A percentile compares a stretch with the other conserved stretches of the same genome.
Conservation (phyloP, 2,797 vertebrate species). For the Myiothlypis coronata region DNA sequence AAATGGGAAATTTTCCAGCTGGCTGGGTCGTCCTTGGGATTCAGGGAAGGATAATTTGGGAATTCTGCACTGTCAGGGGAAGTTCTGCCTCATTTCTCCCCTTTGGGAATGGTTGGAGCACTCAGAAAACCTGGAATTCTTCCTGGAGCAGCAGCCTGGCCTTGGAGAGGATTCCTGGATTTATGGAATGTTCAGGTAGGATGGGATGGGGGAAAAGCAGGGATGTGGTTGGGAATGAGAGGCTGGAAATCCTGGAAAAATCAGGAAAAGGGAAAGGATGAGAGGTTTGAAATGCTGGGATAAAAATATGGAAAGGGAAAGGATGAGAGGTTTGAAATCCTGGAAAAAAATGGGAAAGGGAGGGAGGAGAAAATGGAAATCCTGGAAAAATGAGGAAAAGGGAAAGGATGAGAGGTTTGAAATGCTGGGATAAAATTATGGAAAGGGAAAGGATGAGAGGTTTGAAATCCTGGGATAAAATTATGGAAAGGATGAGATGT, state of each 20-base stretch:
- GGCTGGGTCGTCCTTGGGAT: neutral
- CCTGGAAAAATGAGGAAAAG: neutral
- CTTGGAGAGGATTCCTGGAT: neutral
- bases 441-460: neutral
- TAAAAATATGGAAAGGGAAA: no score
- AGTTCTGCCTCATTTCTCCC: slow-evolving; percentile 23
- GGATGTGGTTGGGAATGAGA: neutral
- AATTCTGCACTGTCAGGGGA: neutral
- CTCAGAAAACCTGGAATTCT: neutral
- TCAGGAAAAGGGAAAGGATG: neutral
- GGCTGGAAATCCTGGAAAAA: neutral
- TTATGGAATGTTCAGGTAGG: neutral
- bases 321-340: neutral
- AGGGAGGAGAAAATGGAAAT: neutral
- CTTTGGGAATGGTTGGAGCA: neutral
- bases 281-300: rapidly evolving
- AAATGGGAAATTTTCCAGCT: neutral
- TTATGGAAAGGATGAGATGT: no score
- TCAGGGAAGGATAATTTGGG: neutral
- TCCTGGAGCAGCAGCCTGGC: neutral
- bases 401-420: neutral
- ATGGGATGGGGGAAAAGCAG: neutral
- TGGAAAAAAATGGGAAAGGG: neutral
- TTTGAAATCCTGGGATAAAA: no score
- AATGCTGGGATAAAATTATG: neutral